Conservation (phyloP, 2,797 vertebrate genomes). For the Pipistrellus pipistrellus region DNA sequence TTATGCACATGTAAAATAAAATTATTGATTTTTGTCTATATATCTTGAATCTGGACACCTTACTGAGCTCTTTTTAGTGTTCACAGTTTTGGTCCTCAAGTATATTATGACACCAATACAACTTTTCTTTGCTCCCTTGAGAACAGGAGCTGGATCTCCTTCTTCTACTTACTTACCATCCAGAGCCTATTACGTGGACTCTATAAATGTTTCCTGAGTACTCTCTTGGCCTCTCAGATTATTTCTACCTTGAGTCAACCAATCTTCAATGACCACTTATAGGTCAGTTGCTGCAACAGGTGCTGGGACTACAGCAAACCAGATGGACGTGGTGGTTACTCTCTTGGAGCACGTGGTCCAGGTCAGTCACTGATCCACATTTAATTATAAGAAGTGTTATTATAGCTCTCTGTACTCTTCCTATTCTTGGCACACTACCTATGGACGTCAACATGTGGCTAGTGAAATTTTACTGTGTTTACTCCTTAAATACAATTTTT, state of each 20-base stretch:
- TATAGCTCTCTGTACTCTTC: background rate
- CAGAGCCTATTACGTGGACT: background rate
- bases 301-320: background rate
- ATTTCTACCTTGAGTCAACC: background rate
- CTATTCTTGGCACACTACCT: background rate
- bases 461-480: background rate
- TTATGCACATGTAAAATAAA: slow-evolving; percentile 6
- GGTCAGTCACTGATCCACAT: background rate
- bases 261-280: background rate
- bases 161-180: background rate
- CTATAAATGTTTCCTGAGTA: background rate
- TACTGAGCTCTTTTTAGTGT: background rate
- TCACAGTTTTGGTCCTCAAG: background rate
- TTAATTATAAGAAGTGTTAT: background rate
- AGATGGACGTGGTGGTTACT: background rate
- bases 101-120: background rate
- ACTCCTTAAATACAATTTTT: background rate
- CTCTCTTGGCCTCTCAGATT: background rate
- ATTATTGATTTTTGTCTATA: background rate
- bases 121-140: slow-evolving; percentile 3
- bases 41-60: background rate
- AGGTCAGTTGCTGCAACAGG: background rate
- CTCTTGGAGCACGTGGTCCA: background rate
- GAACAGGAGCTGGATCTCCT: background rate
- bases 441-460: background rate